A percentile compares a stretch with the other conserved stretches of the same genome.
Evolutionary conservation across 1,140 invertebrate genomes (phyloP).

Genomic region (Drosophila bocki): DNA sequence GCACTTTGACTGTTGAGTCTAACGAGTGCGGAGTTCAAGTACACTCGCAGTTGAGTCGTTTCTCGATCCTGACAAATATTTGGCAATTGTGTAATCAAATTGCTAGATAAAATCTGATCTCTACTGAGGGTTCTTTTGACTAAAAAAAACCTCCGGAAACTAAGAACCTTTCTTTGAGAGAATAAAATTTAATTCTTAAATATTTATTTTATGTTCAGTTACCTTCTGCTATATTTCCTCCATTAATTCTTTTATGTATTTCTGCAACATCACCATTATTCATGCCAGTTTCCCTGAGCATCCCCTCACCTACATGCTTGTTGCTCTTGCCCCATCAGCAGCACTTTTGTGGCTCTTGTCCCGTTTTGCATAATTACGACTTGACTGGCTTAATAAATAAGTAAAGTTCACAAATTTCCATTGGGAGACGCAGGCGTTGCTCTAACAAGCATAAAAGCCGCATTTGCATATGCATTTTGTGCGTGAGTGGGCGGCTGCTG

Average conservation of each 20-base stretch:
- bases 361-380: constrained; percentile 75
- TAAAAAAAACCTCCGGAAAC: neutral
- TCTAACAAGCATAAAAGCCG: constrained; percentile 69
- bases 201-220: neutral
- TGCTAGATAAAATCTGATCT: constrained; percentile 1
- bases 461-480: constrained; percentile 63
- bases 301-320: neutral
- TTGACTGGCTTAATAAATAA: constrained; percentile 70
- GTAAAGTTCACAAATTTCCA: constrained; percentile 50
- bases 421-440: constrained; percentile 60
- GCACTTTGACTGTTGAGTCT: constrained; percentile 49
- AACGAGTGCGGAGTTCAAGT: constrained; percentile 65
- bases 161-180: neutral
- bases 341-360: constrained; percentile 21
- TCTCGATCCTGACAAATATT: constrained; percentile 35
- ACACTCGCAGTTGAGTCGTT: constrained; percentile 48
- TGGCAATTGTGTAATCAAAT: constrained; percentile 54
- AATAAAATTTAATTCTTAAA: neutral
- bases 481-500: constrained; percentile 60
- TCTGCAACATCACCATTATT: no score
- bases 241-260: neutral
- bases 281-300: neutral
- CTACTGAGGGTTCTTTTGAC: neutral
- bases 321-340: constrained; percentile 21
- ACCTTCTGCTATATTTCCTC: neutral